Evolutionary conservation across 1,140 invertebrate species (phyloP), one percentile per base, ranked within the genome.

Genomic region (Drosophila hydei): DNA sequence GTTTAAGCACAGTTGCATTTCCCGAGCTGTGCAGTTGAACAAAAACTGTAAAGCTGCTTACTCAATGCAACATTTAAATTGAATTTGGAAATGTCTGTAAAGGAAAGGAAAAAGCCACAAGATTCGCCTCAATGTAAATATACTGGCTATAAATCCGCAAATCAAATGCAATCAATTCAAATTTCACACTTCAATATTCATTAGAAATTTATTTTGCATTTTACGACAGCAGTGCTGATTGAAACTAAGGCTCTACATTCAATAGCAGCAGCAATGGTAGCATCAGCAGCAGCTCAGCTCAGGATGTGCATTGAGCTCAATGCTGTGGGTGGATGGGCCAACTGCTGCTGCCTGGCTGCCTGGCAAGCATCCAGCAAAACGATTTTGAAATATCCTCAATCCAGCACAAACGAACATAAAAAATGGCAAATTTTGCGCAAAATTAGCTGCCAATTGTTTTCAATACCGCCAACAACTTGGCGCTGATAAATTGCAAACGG

Each of bases 121-220:
- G 36, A 63, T 63, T 55, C 27, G 45, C 63, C 59, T 63, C 81
- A 81, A 77, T 72, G 77, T 80, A 87, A 85, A 87, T 87, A 85
- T 75, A 55, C 77, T 42, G 75, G 59, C 75, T 72, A 79, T 72
- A 87, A 87, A 70, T 81, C 81, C 83, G 74, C 83, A 87, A 87
- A 87, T 87, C 81, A 87, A 87, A 77, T 78, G 81, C 81, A 87
- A 87, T 87, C 81, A 87, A 87, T 87, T 87, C 81, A 87, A 87
- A 88, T 88, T 87, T 87, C 81, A 88, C 81, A 87, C 81, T 87
- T 87, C 81, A 87, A 87, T 87, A 87, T 87, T 87, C 81, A 87
- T 87, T 87, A 88, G 81, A 87, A 87, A 87, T 87, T 75, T 87
- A 88, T 88, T 87, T 87, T 87, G 75, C 81, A 87, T 85, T 87